Base-by-base conservation (phyloP, 2,888 invertebrate genomes). In the Ptychoptera contaminata region DNA sequence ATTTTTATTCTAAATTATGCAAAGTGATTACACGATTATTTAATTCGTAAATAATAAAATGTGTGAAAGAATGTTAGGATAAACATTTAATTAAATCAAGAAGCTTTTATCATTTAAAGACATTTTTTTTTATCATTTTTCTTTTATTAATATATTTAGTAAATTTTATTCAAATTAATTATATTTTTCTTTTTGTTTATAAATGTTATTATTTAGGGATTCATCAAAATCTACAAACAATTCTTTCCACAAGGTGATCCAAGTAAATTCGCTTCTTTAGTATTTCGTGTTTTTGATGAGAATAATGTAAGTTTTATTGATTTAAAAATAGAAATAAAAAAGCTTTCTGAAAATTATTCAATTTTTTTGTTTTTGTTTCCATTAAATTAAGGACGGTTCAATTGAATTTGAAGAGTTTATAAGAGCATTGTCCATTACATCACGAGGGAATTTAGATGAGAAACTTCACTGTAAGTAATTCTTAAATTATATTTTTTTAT, bases 371-470 rank as follows among this genome's bases (percentile, higher is more conserved):
- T 34, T 46, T 40, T 44, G 15, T 44, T 42, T 48, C 45, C 52
- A 51, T 51, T 44, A 45, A 12, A 11, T 65, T 23, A 74, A 97
- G 96, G 96, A 97, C 67, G 97, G 97, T 52, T 90, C 91, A 58
- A 98, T 98, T 68, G 94, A 96, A 68, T 98, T 97, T 67, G 93
- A 94, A 68, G 97, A 97, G 73, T 97, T 98, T 69, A 97, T 97
- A 63, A 79, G 91, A 66, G 97, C 97, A 49, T 72, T 98, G 52
- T 96, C 96, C 56, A 92, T 97, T 61, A 98, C 97, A 77, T 96
- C 96, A 63, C 76, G 97, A 62, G 97, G 97, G 52, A 94, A 93
- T 65, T 75, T 97, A 56, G 97, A 97, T 63, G 97, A 98, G 68
- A 97, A 97, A 71, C 74, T 97, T 57, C 93, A 96, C 63, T 97